phyloP scores from a whole-genome alignment of 2,888 invertebrate genomes.

The Brenthis ino region DNA sequence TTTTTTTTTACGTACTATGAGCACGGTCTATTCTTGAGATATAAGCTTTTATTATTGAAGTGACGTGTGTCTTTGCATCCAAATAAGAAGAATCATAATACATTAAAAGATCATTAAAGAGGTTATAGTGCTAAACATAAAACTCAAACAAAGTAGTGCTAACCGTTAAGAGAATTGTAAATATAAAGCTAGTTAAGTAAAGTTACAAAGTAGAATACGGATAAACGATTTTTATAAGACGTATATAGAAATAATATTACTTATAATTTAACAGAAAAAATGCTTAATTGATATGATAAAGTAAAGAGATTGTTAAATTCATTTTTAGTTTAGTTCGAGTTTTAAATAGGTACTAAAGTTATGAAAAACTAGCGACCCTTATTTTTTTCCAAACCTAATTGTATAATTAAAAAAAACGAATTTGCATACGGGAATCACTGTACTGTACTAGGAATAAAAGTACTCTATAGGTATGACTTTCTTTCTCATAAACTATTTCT shows the following conservation, averaged over 20 bases:
- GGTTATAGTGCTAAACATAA: constrained; percentile 22
- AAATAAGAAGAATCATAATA: constrained; percentile 30
- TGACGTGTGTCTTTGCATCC: background rate
- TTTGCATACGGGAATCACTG: no score
- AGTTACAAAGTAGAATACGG: constrained; percentile 3
- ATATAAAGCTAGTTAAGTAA: constrained; percentile 21
- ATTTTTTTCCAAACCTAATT: no score
- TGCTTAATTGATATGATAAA: background rate
- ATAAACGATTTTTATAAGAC: constrained; percentile 25
- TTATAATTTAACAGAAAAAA: background rate
- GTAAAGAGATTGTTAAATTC: background rate
- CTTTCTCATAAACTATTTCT: no score
- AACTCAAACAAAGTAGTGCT: constrained; percentile 32
- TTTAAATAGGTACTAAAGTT: no score
- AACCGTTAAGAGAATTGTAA: constrained; percentile 28
- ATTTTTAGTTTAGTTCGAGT: background rate
- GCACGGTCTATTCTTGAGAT: no score
- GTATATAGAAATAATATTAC: background rate
- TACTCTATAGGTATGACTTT: no score
- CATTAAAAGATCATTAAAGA: constrained; percentile 23
- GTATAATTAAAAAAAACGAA: no score
- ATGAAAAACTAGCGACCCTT: no score
- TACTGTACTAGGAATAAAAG: no score
- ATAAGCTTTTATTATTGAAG: constrained; percentile 2
- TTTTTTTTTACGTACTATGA: no score